Conservation (phyloP, 2,113 vertebrate species). For the Gila orcuttii region DNA sequence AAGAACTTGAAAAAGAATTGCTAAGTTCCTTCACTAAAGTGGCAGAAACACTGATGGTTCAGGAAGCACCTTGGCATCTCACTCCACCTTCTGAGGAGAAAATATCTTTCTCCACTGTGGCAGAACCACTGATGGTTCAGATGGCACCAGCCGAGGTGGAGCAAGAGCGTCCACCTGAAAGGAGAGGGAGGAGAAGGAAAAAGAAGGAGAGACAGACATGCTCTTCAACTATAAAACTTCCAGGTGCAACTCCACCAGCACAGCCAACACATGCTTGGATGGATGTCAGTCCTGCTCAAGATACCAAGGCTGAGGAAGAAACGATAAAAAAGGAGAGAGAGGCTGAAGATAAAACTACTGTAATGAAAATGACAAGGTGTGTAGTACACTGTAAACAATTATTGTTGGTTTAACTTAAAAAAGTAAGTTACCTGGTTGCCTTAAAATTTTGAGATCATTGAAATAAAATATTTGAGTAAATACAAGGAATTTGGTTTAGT, state of each 20-base stretch:
- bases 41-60: neutral
- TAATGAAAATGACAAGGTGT: neutral
- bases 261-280: neutral
- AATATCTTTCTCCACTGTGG: too few relatives aligned
- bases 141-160: neutral
- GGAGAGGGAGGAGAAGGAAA: too few relatives aligned
- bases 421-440: too few relatives aligned
- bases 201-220: too few relatives aligned
- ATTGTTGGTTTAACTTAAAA: too few relatives aligned
- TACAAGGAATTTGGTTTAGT: too few relatives aligned
- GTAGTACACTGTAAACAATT: too few relatives aligned
- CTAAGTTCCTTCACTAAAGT: neutral
- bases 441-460: too few relatives aligned
- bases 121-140: too few relatives aligned
- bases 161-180: too few relatives aligned
- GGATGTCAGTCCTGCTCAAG: neutral
- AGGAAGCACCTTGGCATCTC: neutral
- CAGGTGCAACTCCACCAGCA: neutral
- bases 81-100: too few relatives aligned
- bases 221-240: neutral
- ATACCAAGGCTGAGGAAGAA: neutral
- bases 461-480: too few relatives aligned
- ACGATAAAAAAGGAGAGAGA: neutral
- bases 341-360: neutral
- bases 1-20: neutral